Conservation (phyloP, 92 coral and sea anemone genomes). For the Bergia sp. region DNA sequence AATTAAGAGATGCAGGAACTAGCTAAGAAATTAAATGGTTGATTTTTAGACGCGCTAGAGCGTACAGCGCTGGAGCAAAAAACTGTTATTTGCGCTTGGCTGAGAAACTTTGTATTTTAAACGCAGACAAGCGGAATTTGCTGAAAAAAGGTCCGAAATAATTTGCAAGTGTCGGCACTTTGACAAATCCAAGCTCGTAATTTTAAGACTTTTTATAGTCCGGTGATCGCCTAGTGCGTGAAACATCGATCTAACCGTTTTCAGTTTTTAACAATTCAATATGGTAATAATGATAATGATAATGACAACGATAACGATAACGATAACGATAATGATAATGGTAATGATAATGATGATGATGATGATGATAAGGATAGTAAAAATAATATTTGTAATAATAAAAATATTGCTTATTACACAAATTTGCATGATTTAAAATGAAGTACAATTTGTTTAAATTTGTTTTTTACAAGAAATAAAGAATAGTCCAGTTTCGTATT, state of each 20-base stretch:
- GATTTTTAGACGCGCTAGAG: conserved; percentile 25
- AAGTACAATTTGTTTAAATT: no score
- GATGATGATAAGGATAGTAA: no score
- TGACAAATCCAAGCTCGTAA: neutral
- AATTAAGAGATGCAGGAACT: neutral
- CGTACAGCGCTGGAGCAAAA: conserved; percentile 4
- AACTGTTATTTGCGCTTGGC: conserved; percentile 15
- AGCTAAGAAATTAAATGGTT: conserved; percentile 5
- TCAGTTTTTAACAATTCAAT: no score
- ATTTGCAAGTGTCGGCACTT: neutral
- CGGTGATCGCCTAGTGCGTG: neutral
- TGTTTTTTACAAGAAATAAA: no score
- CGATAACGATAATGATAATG: no score
- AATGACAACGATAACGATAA: no score
- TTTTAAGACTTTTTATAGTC: neutral
- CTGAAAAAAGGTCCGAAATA: neutral
- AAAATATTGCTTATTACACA: no score
- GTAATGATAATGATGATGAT: no score
- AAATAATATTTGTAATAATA: no score
- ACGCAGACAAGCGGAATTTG: neutral
- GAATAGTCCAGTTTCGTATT: no score
- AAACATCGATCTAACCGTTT: neutral
- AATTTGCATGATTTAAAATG: no score
- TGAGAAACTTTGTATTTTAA: conserved; percentile 39
- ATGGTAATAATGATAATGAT: no score